These are phyloP conservation scores for Varanus komodoensis DNA, from an alignment of 2,113 vertebrate genomes.

Conservation along the genomic window DNA sequence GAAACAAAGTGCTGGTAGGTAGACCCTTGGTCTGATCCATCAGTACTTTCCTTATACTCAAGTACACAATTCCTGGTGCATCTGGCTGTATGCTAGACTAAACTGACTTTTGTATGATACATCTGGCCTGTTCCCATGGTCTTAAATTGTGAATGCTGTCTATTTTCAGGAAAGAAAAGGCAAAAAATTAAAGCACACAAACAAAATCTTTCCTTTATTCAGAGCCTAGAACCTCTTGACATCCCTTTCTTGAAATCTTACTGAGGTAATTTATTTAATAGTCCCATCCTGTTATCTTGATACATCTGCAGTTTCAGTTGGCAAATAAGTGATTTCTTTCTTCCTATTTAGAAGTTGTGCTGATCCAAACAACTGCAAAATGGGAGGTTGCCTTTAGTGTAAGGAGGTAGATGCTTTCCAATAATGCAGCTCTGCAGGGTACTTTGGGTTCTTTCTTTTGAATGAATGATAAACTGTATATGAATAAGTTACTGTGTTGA, in stretches of 20 bases:
- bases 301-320: not conserved
- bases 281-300: not conserved
- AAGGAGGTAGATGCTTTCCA: not conserved
- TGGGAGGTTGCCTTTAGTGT: not conserved
- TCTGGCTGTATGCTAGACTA: not conserved
- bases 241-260: not conserved
- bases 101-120: not conserved
- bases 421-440: not conserved
- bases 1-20: not conserved
- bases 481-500: conserved; percentile 2
- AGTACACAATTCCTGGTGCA: not conserved
- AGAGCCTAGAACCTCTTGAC: not conserved
- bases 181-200: not conserved
- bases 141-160: not conserved
- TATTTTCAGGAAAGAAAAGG: not conserved
- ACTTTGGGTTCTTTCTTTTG: not conserved
- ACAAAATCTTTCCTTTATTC: not conserved
- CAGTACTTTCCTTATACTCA: not conserved
- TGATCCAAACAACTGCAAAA: not conserved
- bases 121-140: not conserved
- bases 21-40: not conserved
- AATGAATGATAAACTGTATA: not conserved
- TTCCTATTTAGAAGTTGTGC: not conserved
- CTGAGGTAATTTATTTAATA: not conserved
- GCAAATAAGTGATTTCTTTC: not conserved